Conservation (phyloP, 92 coral and sea anemone species). For the Epizoanthus stellaris region DNA sequence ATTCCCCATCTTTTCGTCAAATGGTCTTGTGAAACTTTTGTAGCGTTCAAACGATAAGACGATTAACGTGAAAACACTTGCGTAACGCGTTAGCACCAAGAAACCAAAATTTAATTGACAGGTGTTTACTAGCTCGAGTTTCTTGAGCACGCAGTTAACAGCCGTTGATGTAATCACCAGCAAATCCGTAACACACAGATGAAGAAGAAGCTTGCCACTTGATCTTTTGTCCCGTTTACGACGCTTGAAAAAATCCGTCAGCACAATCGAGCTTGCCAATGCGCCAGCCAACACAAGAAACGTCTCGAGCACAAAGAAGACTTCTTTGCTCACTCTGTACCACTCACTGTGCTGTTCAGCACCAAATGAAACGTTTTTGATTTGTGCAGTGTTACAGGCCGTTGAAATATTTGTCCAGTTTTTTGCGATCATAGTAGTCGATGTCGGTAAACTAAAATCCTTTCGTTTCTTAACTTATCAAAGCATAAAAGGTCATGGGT, state of each 20-base stretch:
- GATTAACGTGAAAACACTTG: slow-evolving; percentile 18
- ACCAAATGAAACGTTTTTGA: background rate
- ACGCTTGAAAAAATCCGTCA: slow-evolving; percentile 15
- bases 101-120: background rate
- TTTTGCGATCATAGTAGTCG: background rate
- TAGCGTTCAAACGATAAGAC: slow-evolving; percentile 29
- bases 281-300: background rate
- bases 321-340: background rate
- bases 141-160: background rate
- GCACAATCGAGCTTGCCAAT: background rate
- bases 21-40: slow-evolving; percentile 22
- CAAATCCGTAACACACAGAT: slow-evolving; percentile 20
- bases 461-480: too few relatives aligned
- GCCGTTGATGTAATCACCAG: slow-evolving; percentile 16
- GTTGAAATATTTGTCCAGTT: background rate
- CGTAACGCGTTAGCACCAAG: slow-evolving; percentile 4
- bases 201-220: slow-evolving; percentile 11
- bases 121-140: background rate
- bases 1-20: slow-evolving; percentile 13
- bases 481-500: too few relatives aligned
- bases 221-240: slow-evolving; percentile 16
- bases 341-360: background rate
- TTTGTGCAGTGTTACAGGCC: background rate
- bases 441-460: too few relatives aligned
- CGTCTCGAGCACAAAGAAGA: background rate